phyloP scores from a whole-genome alignment of 2,113 vertebrate genomes.

The Trichomycterus rosablanca region DNA sequence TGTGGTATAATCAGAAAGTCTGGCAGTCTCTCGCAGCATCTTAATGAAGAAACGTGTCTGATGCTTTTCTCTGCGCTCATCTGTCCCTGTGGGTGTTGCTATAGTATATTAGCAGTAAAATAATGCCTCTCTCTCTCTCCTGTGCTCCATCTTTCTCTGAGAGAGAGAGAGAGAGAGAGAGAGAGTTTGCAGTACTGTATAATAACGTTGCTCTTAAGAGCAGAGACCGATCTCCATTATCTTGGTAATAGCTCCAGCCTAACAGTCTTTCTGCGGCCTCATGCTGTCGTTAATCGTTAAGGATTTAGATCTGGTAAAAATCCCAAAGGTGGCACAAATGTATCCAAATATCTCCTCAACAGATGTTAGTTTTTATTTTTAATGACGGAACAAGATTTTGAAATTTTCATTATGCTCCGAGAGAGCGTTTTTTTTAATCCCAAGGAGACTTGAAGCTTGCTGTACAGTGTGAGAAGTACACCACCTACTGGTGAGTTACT shows the following conservation, averaged over 20 bases:
- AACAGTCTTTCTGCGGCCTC: slow-evolving; percentile 36
- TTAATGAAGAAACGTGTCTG: slow-evolving; percentile 35
- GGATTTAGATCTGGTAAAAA: slow-evolving; percentile 75
- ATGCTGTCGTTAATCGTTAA: slow-evolving; percentile 51
- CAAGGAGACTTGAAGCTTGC: slow-evolving; percentile 41
- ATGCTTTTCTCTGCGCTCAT: slow-evolving; percentile 26
- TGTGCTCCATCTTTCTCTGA: slow-evolving; percentile 20
- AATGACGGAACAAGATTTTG: slow-evolving; percentile 75
- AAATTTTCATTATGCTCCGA: slow-evolving; percentile 63
- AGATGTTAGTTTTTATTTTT: slow-evolving; percentile 79
- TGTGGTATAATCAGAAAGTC: slow-evolving; percentile 18
- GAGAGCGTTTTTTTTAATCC: slow-evolving; percentile 44
- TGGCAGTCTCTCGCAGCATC: slow-evolving; percentile 7
- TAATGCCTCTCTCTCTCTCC: slow-evolving; percentile 19
- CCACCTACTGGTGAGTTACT: slow-evolving; percentile 65
- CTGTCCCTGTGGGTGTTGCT: slow-evolving; percentile 33
- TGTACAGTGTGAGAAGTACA: slow-evolving; percentile 66
- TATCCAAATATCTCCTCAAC: slow-evolving; percentile 78
- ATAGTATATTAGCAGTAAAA: slow-evolving; percentile 34
- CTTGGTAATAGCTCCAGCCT: slow-evolving; percentile 42
- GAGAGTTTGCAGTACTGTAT: slow-evolving; percentile 27
- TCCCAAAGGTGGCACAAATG: slow-evolving; percentile 72
- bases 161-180: slow-evolving; percentile 10
- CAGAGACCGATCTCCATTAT: slow-evolving; percentile 45
- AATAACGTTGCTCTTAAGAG: slow-evolving; percentile 39